phyloP scores from a whole-genome alignment of 2,113 vertebrate genomes.

The Pluvialis apricaria region DNA sequence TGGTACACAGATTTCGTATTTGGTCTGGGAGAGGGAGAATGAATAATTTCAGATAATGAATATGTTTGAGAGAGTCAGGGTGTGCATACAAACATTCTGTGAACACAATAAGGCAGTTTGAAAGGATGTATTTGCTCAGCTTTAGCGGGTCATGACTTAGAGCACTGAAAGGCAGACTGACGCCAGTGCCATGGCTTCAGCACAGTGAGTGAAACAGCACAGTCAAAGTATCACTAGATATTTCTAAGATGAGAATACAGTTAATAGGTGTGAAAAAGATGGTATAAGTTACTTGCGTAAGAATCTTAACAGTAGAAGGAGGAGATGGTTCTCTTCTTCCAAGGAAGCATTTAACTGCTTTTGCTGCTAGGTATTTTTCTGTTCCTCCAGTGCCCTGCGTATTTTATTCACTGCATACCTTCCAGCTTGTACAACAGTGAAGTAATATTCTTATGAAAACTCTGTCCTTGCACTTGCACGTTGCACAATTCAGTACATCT shows the following conservation, averaged over 20 bases:
- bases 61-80: neutral
- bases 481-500: accelerated
- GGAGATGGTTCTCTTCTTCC: neutral
- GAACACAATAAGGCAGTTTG: neutral
- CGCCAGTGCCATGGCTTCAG: neutral
- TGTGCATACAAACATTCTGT: neutral
- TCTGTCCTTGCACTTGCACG: neutral
- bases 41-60: neutral
- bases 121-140: neutral
- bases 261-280: neutral
- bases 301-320: neutral
- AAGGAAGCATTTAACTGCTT: neutral
- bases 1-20: neutral
- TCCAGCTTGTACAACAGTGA: neutral
- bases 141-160: neutral
- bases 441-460: neutral
- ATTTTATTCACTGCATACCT: neutral
- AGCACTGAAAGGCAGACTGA: neutral
- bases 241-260: neutral
- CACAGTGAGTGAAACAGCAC: neutral
- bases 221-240: neutral
- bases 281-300: neutral
- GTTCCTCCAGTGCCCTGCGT: neutral
- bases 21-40: neutral
- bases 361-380: neutral